phyloP scores from a whole-genome alignment of 2,888 invertebrate genomes.

The Frankliniella intonsa region DNA sequence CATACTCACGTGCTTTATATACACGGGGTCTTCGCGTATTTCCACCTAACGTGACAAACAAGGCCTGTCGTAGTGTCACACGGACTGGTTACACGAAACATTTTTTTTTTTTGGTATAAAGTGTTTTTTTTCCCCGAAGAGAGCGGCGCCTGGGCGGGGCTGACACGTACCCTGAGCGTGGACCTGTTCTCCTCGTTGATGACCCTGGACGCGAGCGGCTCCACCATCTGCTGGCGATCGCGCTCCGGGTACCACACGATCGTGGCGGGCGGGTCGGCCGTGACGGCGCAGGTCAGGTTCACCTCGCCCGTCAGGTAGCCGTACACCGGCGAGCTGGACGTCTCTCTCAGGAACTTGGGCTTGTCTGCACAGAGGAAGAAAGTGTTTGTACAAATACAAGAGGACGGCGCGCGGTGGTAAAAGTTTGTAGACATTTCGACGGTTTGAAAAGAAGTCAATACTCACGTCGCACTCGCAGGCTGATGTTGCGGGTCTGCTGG shows the following conservation, averaged over 20 bases:
- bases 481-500: neutral
- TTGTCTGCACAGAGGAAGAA: neutral
- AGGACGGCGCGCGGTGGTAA: too few species aligned
- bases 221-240: neutral
- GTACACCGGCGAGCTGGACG: neutral
- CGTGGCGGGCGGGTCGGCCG: neutral
- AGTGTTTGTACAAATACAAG: neutral
- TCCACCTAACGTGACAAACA: neutral
- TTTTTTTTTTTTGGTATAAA: neutral
- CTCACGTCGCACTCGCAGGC: neutral
- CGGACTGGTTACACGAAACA: neutral
- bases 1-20: slow-evolving; percentile 23
- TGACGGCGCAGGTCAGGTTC: slow-evolving; percentile 7
- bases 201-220: neutral
- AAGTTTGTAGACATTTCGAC: neutral
- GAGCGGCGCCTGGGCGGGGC: neutral
- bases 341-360: neutral
- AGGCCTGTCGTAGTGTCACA: too few species aligned
- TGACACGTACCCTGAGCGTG: neutral
- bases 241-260: neutral
- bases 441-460: neutral
- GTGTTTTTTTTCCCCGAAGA: neutral
- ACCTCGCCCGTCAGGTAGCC: slow-evolving; percentile 9
- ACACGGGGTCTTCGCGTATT: neutral
- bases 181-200: neutral